Evolutionary conservation across 2,113 vertebrate species (phyloP), one percentile per base, ranked within the genome.

Genomic region (Ranitomeya imitator): DNA sequence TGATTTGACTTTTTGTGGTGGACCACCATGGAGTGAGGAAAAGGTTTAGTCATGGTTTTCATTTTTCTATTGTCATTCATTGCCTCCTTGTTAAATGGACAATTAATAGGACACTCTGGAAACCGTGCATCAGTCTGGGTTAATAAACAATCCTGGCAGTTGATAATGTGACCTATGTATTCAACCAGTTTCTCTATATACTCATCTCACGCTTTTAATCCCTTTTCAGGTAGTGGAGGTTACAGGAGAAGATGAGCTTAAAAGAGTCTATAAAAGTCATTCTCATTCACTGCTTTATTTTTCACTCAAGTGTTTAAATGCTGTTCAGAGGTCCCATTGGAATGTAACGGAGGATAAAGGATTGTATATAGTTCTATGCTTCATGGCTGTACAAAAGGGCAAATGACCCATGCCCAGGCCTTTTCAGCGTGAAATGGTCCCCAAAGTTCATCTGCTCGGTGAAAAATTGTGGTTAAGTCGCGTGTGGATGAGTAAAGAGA

Each of bases 201-300:
- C 95, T 95, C 95, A 95, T 95, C 96, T 96, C 95, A 95, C 92
- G 95, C 95, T 96, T 95, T 96, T 96, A 96, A 96, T 95, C 95
- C 71, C 94, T 92, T 97, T 95, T 95, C 96, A 96, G 95, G 96
- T 97, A 96, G 94, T 94, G 94, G 94, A 94, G 93, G 95, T 95
- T 96, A 95, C 96, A 96, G 96, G 96, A 95, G 96, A 97, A 97
- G 97, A 99, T 98, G 97, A 98, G 97, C 96, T 97, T 93, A 93
- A 97, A 97, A 95, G 97, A 98, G 97, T 98, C 97, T 97, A 99
- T 99, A 99, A 99, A 99, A 98, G 97, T 99, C 97, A 97, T 93
- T 95, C 96, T 96, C 94, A 97, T 97, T 98, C 95, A 98, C 95
- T 96, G 94, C 96, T 96, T 97, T 97, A 96, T 97, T 97, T 97